Conservation (phyloP, 2,797 vertebrate genomes). For the Danio jaintianensis region DNA sequence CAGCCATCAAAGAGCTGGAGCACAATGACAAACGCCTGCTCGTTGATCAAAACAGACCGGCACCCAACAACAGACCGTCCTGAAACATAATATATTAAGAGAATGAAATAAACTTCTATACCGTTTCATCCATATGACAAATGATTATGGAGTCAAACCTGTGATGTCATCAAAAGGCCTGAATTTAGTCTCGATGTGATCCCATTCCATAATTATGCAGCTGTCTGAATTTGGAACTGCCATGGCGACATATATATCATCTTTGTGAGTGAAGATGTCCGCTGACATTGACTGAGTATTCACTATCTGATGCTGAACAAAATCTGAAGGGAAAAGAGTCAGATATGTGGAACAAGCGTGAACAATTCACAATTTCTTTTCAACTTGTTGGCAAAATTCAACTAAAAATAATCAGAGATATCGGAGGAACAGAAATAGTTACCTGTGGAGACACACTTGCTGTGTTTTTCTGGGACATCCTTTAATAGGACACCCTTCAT, state of each 20-base stretch:
- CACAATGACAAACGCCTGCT: slow-evolving; percentile 92
- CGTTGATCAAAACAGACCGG: slow-evolving; percentile 90
- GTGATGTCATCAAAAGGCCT: slow-evolving; percentile 97
- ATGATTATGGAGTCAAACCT: slow-evolving; percentile 78
- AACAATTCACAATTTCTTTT: background rate
- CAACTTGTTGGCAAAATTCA: background rate
- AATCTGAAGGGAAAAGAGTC: slow-evolving; percentile 79
- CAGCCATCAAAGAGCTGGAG: slow-evolving; percentile 96
- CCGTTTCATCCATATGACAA: background rate
- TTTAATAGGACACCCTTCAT: slow-evolving; percentile 94
- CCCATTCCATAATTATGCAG: slow-evolving; percentile 97
- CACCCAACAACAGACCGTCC: slow-evolving; percentile 97
- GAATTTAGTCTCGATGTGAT: slow-evolving; percentile 98
- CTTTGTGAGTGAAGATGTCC: slow-evolving; percentile 93
- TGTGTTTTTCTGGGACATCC: slow-evolving; percentile 87
- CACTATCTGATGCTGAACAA: slow-evolving; percentile 93
- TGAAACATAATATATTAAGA: slow-evolving; percentile 63
- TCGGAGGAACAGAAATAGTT: slow-evolving; percentile 31
- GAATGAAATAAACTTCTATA: background rate
- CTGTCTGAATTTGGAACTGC: slow-evolving; percentile 95
- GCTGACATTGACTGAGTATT: slow-evolving; percentile 93
- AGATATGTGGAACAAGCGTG: background rate
- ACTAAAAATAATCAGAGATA: background rate
- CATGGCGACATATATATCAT: slow-evolving; percentile 94
- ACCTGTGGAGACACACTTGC: slow-evolving; percentile 94